Percentiles rank a stretch among this genome's conserved stretches.
phyloP scores from a whole-genome alignment of 1,140 invertebrate species.

The Myzus persicae region DNA sequence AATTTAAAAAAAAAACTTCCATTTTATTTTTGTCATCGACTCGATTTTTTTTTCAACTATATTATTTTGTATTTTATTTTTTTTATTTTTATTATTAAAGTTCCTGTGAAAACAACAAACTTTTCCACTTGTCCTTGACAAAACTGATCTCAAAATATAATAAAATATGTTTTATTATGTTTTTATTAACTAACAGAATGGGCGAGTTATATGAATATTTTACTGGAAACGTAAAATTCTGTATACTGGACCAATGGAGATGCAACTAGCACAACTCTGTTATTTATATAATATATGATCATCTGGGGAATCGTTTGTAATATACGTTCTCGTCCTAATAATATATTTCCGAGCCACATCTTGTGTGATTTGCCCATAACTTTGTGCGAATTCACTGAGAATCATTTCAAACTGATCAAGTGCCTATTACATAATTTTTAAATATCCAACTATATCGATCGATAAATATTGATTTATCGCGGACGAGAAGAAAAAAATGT shows the following conservation, averaged over 20 bases:
- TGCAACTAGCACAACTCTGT: not conserved
- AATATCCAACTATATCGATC: not conserved
- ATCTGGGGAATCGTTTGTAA: conserved; percentile 24
- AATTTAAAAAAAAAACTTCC: not conserved
- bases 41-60: conserved; percentile 19
- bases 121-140: conserved; percentile 41
- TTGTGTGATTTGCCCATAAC: not conserved
- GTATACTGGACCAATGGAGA: not conserved
- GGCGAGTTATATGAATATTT: not conserved
- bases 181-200: conserved; percentile 10
- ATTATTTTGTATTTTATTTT: conserved; percentile 27
- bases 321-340: not conserved
- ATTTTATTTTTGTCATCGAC: conserved; percentile 39
- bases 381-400: not conserved
- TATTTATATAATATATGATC: conserved; percentile 6
- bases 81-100: conserved; percentile 36
- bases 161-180: conserved; percentile 32
- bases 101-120: conserved; percentile 41
- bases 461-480: not conserved
- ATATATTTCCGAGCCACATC: not conserved
- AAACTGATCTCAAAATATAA: conserved; percentile 46
- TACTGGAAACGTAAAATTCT: conserved; percentile 6
- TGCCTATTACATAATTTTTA: not conserved
- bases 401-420: not conserved
- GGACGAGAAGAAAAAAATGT: not conserved